Base-by-base conservation (phyloP, 2,888 invertebrate genomes). In the Congeria kusceri region DNA sequence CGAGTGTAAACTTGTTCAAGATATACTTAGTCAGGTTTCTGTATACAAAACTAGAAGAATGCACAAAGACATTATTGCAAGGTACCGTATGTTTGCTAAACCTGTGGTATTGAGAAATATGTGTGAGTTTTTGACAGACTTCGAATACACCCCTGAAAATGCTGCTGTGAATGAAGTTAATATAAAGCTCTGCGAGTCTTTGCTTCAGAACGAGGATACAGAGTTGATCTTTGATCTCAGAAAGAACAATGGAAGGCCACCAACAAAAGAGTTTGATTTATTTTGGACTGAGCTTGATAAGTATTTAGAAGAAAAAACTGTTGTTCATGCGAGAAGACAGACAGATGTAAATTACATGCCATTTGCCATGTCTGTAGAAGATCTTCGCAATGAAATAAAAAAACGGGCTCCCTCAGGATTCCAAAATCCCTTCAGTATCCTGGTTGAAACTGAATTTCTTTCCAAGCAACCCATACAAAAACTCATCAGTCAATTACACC, bases 361-460 rank as follows among this genome's bases (percentile, higher is more conserved):
- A 49, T 66, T 66, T 53, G 53, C 66, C 11, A 66, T 53, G 39
- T 66, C 66, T 23, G 66, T 66, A 20, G 57, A 53, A 18, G 57
- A 66, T 25, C 28, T 66, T 11, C 11, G 56, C 18, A 20, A 49
- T 29, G n/a, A 53, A 66, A 53, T 66, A 15, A 18, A 9, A 27
- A 23, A 66, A 27, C 53, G 56, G 39, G 18, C 53, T 13, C 56
- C 53, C 11, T 4, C 11, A 27, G 53, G 27, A 3, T 7, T 23
- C 32, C 23, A 11, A 23, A 20, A 29, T 23, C 66, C 66, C 27
- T 66, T 56, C 15, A 20, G 49, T 7, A 9, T 66, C 66, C 5
- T 56, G 56, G 29, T 15, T 66, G 11, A 53, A 29, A 23, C 23
- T 66, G 15, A 53, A 66, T 27, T 66, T 66, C 23, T 27, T 3